Conservation (phyloP, 2,888 invertebrate genomes). For the Epinotia brunnichana region DNA sequence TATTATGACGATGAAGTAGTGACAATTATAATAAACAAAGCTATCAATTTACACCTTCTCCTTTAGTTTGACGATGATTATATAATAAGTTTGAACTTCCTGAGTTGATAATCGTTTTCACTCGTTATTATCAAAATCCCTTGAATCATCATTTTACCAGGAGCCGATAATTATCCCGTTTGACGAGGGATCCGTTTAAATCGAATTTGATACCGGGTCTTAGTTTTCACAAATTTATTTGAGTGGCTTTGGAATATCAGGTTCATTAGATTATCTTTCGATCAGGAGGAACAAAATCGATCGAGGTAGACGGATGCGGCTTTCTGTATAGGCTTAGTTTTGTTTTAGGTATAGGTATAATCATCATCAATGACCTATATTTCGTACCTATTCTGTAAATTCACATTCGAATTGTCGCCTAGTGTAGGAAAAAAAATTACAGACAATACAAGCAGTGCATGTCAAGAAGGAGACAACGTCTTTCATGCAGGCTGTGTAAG, state of each 20-base stretch:
- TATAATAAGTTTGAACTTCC: neutral
- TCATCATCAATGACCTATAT: too few species aligned
- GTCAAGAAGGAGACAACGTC: too few species aligned
- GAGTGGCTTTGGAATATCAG: neutral
- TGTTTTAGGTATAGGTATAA: too few species aligned
- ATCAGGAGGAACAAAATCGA: neutral
- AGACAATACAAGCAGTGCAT: too few species aligned
- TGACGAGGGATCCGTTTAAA: slow-evolving; percentile 1
- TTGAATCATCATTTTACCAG: neutral
- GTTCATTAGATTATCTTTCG: slow-evolving; percentile 15
- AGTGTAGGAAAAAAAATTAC: too few species aligned
- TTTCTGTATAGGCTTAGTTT: too few species aligned
- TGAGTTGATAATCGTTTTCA: neutral
- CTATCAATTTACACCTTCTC: neutral
- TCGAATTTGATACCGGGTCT: slow-evolving; percentile 15
- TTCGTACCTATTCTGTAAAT: too few species aligned
- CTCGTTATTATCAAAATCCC: neutral
- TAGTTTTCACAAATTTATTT: slow-evolving; percentile 14
- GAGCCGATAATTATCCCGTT: slow-evolving; percentile 14
- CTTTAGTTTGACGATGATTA: neutral
- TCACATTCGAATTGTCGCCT: too few species aligned
- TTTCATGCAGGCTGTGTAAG: too few species aligned
- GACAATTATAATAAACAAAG: too few species aligned
- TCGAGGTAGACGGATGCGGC: too few species aligned
- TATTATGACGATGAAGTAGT: too few species aligned